These are phyloP conservation scores for Calyptommatus sinebrachiatus DNA, from an alignment of 2,113 vertebrate species.

Conservation along the genomic window DNA sequence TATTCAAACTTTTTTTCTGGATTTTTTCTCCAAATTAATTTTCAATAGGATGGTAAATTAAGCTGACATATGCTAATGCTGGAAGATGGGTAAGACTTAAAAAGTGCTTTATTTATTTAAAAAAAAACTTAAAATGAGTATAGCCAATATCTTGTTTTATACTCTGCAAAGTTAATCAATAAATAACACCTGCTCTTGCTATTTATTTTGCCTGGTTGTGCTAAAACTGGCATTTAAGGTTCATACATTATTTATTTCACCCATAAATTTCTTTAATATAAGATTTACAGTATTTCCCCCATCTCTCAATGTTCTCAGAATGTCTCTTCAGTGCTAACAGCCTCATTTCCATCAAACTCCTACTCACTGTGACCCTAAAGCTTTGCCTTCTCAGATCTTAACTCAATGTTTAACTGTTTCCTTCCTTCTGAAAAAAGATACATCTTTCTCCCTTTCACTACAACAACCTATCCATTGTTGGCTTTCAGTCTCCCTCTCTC, in stretches of 20 bases:
- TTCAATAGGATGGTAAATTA: background rate
- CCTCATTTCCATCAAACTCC: no score
- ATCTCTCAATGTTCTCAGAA: background rate
- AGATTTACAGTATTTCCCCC: background rate
- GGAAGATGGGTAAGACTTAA: background rate
- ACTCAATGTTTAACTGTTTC: background rate
- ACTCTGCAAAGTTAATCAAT: constrained; percentile 1
- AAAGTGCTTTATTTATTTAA: background rate
- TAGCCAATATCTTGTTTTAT: background rate
- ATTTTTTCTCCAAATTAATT: background rate
- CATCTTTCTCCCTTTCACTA: no score
- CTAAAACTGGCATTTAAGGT: background rate
- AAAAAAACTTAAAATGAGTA: background rate
- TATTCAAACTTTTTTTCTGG: background rate
- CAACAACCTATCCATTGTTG: no score
- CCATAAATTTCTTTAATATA: background rate
- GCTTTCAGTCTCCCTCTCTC: background rate
- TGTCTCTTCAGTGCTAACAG: no score
- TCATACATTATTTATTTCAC: background rate
- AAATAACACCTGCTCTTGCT: background rate
- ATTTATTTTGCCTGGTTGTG: background rate
- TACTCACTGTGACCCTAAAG: no score
- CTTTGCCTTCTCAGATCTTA: background rate
- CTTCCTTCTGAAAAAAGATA: background rate
- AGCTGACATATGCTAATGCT: constrained; percentile 1